Conservation (phyloP, 2,797 vertebrate species). For the Arctocebus calabarensis region DNA sequence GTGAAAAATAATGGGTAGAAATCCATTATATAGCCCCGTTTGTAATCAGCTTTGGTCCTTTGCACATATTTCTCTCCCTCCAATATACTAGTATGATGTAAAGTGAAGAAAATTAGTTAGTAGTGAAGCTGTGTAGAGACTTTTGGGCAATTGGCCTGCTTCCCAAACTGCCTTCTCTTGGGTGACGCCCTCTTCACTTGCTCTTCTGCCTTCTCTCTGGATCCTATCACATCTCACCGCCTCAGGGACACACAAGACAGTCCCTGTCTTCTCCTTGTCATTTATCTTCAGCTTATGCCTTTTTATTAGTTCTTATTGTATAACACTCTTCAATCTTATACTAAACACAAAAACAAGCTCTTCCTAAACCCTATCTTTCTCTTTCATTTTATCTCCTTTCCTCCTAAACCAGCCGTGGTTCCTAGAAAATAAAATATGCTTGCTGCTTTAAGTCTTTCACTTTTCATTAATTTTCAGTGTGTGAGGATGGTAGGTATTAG, state of each 20-base stretch:
- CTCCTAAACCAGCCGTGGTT: background rate
- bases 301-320: background rate
- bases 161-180: background rate
- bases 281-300: background rate
- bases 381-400: background rate
- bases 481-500: background rate
- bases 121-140: background rate
- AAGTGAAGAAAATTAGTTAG: background rate
- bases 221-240: background rate
- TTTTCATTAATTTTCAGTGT: slow-evolving; percentile 34
- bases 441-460: background rate
- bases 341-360: background rate
- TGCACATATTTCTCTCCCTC: background rate
- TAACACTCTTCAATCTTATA: background rate
- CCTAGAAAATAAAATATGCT: background rate
- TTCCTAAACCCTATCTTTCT: background rate
- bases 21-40: background rate
- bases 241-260: background rate
- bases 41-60: background rate
- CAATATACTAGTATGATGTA: background rate
- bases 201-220: background rate
- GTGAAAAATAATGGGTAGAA: background rate
- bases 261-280: background rate
- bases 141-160: background rate
- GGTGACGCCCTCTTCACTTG: background rate